A percentile compares a stretch with the other conserved stretches of the same genome.
These are phyloP conservation scores for Gymnocheta viridis DNA, from an alignment of 2,888 invertebrate genomes.

Conservation along the genomic window DNA sequence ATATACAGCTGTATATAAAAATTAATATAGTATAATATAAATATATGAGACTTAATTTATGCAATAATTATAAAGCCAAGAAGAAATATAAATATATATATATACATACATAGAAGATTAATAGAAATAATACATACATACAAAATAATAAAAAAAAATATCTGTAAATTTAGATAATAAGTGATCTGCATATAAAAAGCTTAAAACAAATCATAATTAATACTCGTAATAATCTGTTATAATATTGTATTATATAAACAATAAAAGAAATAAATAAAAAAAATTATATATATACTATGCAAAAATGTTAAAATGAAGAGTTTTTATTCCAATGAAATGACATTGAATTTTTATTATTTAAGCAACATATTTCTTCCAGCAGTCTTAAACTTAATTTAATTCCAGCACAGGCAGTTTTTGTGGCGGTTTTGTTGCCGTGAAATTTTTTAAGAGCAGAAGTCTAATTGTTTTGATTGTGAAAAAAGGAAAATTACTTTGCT, in stretches of 20 bases:
- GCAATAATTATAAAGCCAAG: constrained; percentile 66
- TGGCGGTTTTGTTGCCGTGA: no score
- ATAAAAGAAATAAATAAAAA: constrained; percentile 24
- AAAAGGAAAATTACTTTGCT: no score
- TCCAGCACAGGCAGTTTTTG: no score
- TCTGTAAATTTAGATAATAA: constrained; percentile 8
- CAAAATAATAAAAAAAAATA: not conserved
- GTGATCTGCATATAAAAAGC: constrained; percentile 55
- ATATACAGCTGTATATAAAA: constrained; percentile 30
- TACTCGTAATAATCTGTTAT: constrained; percentile 63
- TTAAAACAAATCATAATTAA: constrained; percentile 56
- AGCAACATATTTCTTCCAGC: no score
- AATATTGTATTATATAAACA: constrained; percentile 65
- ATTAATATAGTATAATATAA: constrained; percentile 38
- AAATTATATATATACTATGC: constrained; percentile 56
- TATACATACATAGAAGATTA: constrained; percentile 17
- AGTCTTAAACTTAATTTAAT: no score
- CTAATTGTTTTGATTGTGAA: no score
- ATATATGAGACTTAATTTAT: constrained; percentile 70
- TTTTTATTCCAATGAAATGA: not conserved
- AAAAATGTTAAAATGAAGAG: constrained; percentile 40
- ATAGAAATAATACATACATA: constrained; percentile 2
- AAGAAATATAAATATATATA: constrained; percentile 6
- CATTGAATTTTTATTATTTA: no score
- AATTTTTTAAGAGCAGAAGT: no score